A percentile compares a stretch with the other conserved stretches of the same genome.
phyloP scores from a whole-genome alignment of 2,797 vertebrate genomes.

The Carduelis carduelis region DNA sequence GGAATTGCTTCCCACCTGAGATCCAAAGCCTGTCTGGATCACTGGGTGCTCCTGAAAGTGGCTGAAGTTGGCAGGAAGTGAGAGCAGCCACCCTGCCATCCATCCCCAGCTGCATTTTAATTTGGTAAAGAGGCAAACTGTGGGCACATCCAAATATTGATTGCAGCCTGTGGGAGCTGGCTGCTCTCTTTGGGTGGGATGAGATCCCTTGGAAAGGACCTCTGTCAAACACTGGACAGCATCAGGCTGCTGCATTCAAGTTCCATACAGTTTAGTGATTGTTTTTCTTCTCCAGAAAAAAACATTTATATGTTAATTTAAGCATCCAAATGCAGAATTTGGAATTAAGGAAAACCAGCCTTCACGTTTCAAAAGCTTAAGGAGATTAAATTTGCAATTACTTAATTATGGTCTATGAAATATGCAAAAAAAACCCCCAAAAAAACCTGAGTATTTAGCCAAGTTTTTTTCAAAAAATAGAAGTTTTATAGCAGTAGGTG shows the following conservation, averaged over 20 bases:
- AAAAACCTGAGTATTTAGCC: background rate
- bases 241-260: background rate
- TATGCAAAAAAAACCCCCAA: fast-evolving
- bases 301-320: background rate
- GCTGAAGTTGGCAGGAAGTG: background rate
- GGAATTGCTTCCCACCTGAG: background rate
- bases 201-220: background rate
- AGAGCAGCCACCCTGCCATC: background rate
- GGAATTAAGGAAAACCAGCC: background rate
- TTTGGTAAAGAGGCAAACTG: background rate
- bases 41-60: background rate
- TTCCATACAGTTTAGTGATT: background rate
- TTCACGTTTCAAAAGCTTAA: background rate
- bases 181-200: background rate
- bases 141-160: background rate
- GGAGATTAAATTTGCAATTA: background rate
- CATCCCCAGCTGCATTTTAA: background rate
- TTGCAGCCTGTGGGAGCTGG: background rate
- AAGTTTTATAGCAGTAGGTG: background rate
- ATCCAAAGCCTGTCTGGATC: background rate
- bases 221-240: fast-evolving
- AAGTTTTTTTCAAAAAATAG: background rate
- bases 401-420: background rate
- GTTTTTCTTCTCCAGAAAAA: background rate
- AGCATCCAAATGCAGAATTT: background rate